Percentiles rank a stretch among this genome's conserved stretches.
These are phyloP conservation scores for Melipona beecheii DNA, from an alignment of 2,888 invertebrate species.

Conservation along the genomic window DNA sequence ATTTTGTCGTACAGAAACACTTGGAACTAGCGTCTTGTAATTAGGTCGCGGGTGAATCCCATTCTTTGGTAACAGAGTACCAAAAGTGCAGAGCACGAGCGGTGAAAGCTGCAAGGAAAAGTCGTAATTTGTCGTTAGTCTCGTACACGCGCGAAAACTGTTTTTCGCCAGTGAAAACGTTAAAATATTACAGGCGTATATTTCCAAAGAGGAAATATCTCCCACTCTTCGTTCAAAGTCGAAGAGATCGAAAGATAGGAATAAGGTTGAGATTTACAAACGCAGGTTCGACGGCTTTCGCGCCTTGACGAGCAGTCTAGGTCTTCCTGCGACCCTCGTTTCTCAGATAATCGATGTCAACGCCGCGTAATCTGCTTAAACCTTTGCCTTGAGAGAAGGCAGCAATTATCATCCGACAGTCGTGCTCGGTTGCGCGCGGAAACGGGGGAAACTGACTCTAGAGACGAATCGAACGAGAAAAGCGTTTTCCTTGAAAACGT, in stretches of 20 bases:
- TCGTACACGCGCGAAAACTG: background rate
- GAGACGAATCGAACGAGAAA: background rate
- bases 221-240: background rate
- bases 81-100: slow-evolving; percentile 55
- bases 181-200: background rate
- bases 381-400: too few species aligned
- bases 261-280: background rate
- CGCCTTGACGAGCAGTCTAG: background rate
- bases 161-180: background rate
- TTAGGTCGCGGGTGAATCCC: slow-evolving; percentile 22
- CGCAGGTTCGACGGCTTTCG: background rate
- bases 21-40: too few species aligned
- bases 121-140: slow-evolving; percentile 31
- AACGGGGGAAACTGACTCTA: slow-evolving; percentile 6
- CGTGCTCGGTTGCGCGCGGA: slow-evolving; percentile 19
- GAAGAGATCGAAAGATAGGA: background rate
- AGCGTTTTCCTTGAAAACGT: background rate
- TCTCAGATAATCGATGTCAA: slow-evolving; percentile 41
- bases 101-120: slow-evolving; percentile 64
- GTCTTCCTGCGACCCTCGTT: slow-evolving; percentile 17
- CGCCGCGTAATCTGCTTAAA: background rate
- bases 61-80: slow-evolving; percentile 13
- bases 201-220: background rate
- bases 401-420: background rate
- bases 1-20: background rate